These are phyloP conservation scores for Apus apus DNA, from an alignment of 2,113 vertebrate species.

Conservation along the genomic window DNA sequence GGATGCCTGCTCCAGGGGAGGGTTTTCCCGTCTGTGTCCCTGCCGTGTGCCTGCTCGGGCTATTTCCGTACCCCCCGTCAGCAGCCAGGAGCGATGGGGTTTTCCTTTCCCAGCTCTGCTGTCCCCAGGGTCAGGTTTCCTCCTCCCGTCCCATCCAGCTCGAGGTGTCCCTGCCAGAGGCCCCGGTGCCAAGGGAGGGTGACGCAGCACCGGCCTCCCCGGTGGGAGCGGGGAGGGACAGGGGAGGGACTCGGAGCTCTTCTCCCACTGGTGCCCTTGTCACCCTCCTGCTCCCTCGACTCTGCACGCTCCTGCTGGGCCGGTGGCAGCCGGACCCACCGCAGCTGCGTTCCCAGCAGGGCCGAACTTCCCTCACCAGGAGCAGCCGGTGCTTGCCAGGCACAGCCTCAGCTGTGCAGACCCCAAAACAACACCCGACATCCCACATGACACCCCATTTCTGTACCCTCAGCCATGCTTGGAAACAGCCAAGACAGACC, in stretches of 20 bases:
- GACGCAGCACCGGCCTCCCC: neutral
- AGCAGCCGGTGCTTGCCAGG: neutral
- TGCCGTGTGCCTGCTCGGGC: accelerated
- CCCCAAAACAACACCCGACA: neutral
- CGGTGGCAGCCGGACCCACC: too few species aligned
- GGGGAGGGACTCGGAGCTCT: accelerated
- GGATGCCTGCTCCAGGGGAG: accelerated
- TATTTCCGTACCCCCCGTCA: neutral
- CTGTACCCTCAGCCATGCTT: neutral
- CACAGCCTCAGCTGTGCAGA: neutral
- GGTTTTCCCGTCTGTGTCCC: neutral
- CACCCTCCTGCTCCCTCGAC: neutral
- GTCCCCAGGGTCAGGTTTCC: neutral
- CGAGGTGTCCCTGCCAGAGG: neutral
- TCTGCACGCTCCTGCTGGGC: neutral
- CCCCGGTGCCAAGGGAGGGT: neutral
- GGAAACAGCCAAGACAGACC: neutral
- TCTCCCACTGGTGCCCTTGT: neutral
- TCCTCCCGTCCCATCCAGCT: neutral
- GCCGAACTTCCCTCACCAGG: too few species aligned
- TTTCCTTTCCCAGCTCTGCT: neutral
- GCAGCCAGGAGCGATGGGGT: neutral
- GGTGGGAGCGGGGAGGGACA: neutral
- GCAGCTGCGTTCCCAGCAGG: neutral
- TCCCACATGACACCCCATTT: neutral